phyloP scores from a whole-genome alignment of 2,113 vertebrate species.

The Blennius ocellaris region DNA sequence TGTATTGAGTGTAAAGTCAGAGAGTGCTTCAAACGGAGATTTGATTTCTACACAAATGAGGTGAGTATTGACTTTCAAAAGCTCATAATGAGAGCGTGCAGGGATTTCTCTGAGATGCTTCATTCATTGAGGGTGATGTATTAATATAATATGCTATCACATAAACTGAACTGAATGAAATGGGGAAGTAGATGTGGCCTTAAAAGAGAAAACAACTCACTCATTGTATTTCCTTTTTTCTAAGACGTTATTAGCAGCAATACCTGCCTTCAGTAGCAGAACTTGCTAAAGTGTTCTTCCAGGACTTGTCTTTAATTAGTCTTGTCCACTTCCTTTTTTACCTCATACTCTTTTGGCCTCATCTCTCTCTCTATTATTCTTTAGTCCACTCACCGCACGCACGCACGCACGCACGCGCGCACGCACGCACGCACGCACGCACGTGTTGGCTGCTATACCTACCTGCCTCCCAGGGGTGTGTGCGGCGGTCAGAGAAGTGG shows the following conservation, averaged over 20 bases:
- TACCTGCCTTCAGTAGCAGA: background rate
- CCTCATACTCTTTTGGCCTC: constrained; percentile 5
- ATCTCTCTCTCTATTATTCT: background rate
- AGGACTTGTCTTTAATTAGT: constrained; percentile 13
- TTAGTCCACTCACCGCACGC: background rate
- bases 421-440: constrained; percentile 11
- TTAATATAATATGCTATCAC: background rate
- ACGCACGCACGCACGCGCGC: background rate
- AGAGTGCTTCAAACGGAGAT: background rate
- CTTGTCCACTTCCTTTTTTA: constrained; percentile 7
- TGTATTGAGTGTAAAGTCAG: background rate
- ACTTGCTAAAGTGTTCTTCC: background rate
- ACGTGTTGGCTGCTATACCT: constrained; percentile 47
- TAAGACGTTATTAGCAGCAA: background rate
- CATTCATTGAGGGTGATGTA: background rate
- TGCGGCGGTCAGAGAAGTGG: constrained; percentile 54
- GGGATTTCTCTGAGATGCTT: background rate
- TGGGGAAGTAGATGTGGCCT: background rate
- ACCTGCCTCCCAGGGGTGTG: constrained; percentile 51
- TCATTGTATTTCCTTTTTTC: background rate
- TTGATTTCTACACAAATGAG: background rate
- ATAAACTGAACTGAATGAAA: background rate
- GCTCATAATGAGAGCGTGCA: background rate
- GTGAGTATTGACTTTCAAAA: background rate
- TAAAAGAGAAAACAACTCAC: background rate